These are phyloP conservation scores for Tragelaphus buxtoni DNA, from an alignment of 2,113 vertebrate genomes.

Conservation along the genomic window DNA sequence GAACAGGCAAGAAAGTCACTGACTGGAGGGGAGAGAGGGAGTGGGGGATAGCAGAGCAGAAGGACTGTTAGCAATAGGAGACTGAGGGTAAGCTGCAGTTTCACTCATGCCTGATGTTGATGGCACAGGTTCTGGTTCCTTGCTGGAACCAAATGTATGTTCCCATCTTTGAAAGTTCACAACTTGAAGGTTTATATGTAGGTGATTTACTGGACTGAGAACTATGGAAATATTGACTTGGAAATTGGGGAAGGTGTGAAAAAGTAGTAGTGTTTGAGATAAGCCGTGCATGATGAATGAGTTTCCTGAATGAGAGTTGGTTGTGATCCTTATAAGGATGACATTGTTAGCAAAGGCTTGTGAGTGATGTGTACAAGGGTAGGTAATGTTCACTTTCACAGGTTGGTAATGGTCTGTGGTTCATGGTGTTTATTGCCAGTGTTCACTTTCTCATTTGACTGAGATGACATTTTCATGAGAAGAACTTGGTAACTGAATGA, in stretches of 20 bases:
- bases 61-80: background rate
- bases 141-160: background rate
- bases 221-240: background rate
- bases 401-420: background rate
- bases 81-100: background rate
- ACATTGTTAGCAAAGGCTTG: background rate
- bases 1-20: background rate
- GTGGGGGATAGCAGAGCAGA: background rate
- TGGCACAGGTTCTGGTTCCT: background rate
- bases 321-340: background rate
- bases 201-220: background rate
- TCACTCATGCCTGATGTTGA: background rate
- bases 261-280: background rate
- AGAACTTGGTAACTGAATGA: background rate
- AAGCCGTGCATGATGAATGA: background rate
- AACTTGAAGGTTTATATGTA: background rate
- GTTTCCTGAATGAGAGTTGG: background rate
- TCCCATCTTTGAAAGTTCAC: background rate
- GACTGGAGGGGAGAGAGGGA: background rate
- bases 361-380: background rate
- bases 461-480: background rate
- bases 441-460: background rate
- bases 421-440: background rate
- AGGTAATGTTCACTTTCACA: background rate
- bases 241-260: background rate